Evolutionary conservation across 1,140 invertebrate genomes (phyloP).

Genomic region (Bombus vancouverensis): DNA sequence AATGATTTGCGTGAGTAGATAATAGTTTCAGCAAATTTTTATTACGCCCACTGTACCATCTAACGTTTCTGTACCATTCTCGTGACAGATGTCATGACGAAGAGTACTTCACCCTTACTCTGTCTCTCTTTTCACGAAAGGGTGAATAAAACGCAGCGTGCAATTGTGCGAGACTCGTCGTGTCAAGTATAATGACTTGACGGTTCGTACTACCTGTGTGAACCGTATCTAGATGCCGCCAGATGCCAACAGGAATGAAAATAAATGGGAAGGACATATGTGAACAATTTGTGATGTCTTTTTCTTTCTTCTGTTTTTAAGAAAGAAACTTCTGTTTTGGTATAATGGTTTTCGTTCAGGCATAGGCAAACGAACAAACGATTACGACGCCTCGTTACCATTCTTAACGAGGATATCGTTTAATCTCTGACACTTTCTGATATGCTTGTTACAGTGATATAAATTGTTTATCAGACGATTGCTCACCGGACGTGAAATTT

Average conservation of each 20-base stretch:
- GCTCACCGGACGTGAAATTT: background rate
- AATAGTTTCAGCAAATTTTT: background rate
- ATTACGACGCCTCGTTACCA: conserved; percentile 30
- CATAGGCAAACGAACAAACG: background rate
- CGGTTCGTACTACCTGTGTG: background rate
- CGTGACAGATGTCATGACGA: background rate
- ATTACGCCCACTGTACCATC: background rate
- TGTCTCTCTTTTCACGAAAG: background rate
- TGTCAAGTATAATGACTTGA: conserved; percentile 38
- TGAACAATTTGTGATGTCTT: background rate
- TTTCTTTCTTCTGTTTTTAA: background rate
- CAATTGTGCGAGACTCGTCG: conserved; percentile 28
- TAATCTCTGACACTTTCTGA: conserved; percentile 18
- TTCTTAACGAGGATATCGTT: conserved; percentile 31
- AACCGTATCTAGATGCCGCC: background rate
- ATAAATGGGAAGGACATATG: background rate
- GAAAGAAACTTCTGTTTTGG: background rate
- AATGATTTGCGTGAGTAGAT: background rate
- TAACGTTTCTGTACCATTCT: background rate
- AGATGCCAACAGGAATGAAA: background rate
- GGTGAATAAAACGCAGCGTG: conserved; percentile 28
- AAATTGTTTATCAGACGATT: conserved; percentile 6
- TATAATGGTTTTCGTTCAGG: background rate
- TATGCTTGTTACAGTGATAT: background rate
- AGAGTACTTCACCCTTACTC: background rate